Conservation (phyloP, 2,888 invertebrate species). For the Proisotoma minuta region DNA sequence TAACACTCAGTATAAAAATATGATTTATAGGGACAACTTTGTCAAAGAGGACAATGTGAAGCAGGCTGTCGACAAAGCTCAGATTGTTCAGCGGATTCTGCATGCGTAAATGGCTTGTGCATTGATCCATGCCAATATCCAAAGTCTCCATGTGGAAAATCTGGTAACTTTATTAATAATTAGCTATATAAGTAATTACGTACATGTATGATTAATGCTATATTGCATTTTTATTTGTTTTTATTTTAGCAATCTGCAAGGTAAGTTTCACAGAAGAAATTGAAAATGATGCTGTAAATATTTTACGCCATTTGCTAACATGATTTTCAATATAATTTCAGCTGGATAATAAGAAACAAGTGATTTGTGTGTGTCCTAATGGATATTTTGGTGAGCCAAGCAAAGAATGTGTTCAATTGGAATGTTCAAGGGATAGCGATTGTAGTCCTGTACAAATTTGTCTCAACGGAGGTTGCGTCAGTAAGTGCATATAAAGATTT, state of each 20-base stretch:
- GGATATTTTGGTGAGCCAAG: conserved; percentile 77
- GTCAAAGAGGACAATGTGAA: conserved; percentile 55
- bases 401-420: conserved; percentile 68
- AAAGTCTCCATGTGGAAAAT: conserved; percentile 66
- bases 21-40: conserved; percentile 23
- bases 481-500: background rate
- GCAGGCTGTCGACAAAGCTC: conserved; percentile 73
- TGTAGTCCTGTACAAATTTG: conserved; percentile 75
- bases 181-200: too few species aligned
- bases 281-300: background rate
- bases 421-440: conserved; percentile 70
- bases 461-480: conserved; percentile 63
- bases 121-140: conserved; percentile 55
- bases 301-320: background rate
- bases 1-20: background rate
- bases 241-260: conserved; percentile 74
- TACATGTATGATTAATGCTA: too few species aligned
- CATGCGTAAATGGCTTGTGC: conserved; percentile 67
- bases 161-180: too few species aligned
- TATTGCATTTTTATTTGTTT: too few species aligned
- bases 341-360: background rate
- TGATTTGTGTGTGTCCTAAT: conserved; percentile 76
- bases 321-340: background rate
- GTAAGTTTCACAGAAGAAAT: conserved; percentile 51
- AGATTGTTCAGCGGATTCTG: conserved; percentile 72